These are phyloP conservation scores for Drosophila hamatofila DNA, from an alignment of 2,888 invertebrate species.

Conservation along the genomic window DNA sequence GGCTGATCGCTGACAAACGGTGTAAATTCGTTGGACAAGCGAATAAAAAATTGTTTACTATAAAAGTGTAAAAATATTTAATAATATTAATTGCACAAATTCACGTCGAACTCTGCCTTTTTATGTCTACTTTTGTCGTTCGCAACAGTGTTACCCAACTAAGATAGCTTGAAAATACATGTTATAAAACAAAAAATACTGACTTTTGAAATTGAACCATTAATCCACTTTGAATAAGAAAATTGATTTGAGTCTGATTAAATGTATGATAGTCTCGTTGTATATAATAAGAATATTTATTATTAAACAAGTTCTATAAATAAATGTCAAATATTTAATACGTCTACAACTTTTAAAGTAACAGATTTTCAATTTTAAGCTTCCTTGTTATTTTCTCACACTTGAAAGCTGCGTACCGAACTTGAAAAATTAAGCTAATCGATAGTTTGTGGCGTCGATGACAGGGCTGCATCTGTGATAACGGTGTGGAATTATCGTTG, in stretches of 20 bases:
- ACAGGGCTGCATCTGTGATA: conserved; percentile 23
- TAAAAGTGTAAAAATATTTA: conserved; percentile 53
- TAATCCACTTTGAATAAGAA: neutral
- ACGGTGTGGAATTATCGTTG: conserved; percentile 24
- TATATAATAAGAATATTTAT: neutral
- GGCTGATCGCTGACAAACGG: conserved; percentile 37
- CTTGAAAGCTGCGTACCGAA: conserved; percentile 13
- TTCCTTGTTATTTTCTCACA: neutral
- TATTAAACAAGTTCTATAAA: neutral
- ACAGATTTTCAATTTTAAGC: too few relatives aligned
- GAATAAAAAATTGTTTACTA: conserved; percentile 37
- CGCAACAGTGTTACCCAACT: conserved; percentile 43
- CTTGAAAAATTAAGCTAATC: neutral
- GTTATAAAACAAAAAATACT: conserved; percentile 16
- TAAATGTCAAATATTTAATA: neutral
- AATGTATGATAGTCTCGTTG: neutral
- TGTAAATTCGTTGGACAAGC: conserved; percentile 38
- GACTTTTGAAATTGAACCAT: neutral
- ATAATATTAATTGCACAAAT: conserved; percentile 60
- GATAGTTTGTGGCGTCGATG: conserved; percentile 26
- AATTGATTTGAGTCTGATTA: neutral
- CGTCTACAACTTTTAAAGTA: rapidly evolving
- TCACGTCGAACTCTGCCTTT: conserved; percentile 46
- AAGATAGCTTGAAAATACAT: neutral
- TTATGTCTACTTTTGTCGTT: conserved; percentile 48